Base-by-base conservation (phyloP, 2,888 invertebrate genomes). In the Agrilus mali region DNA sequence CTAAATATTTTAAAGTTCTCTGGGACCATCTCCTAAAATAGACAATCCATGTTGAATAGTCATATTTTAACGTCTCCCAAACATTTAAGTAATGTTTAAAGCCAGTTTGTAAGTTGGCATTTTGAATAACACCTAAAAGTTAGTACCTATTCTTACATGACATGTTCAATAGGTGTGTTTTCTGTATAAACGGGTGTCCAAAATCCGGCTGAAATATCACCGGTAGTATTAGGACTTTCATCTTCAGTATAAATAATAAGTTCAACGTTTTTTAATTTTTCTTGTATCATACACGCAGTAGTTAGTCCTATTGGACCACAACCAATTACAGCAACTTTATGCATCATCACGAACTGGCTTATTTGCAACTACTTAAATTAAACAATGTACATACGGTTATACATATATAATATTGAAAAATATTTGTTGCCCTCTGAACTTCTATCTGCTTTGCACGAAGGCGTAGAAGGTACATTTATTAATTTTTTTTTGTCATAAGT, bases 191-290 rank as follows among this genome's bases (percentile, higher is more conserved):
- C 84, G 0, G 86, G 86, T 7, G 71, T 69, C 83, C 85, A 86
- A 7, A 86, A 61, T 0, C 86, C 86, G 0, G 84, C 86, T 1
- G 83, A 79, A 1, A 81, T 80, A 59, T 86, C 86, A 0, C 83
- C 82, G 0, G 85, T 86, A 1, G 86, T 86, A 42, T 78, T 62
- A 0, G 86, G 86, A 10, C 80, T 70, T 48, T 82, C 76, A 8
- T 72, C 65, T 12, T 77, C 74, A 0, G 82, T 72, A 42, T 82
- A 69, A 27, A 86, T 54, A 5, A 74, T 77, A 7, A 86, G 77
- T 58, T 77, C 52, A 14, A 39, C 46, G n/a, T 56, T 56, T 43
- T 64, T 50, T 16, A 71, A 71, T 50, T 73, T 71, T 50, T 68
- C 68, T 56, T 80, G 75, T 34, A 86, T 73, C 57, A 73, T 74